These are phyloP conservation scores for Pseudolycoriella hygida DNA, from an alignment of 2,888 invertebrate species.

Conservation along the genomic window DNA sequence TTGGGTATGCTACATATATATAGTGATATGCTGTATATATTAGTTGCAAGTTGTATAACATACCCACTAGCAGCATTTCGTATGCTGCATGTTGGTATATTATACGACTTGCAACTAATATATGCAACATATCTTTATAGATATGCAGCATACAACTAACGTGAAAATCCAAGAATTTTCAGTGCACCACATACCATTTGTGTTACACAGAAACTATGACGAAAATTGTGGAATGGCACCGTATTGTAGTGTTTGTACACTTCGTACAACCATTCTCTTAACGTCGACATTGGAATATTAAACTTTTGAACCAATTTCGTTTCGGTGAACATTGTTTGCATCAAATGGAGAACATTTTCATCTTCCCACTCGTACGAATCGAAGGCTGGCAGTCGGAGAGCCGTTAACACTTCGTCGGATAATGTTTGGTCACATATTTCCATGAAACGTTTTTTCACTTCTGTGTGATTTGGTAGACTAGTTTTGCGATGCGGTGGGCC, in stretches of 20 bases:
- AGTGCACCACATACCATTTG: slow-evolving; percentile 76
- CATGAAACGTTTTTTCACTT: slow-evolving; percentile 28
- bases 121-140: no score
- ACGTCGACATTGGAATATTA: slow-evolving; percentile 48
- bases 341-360: slow-evolving; percentile 55
- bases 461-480: slow-evolving; percentile 31
- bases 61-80: no score
- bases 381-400: slow-evolving; percentile 36
- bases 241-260: slow-evolving; percentile 69
- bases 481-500: slow-evolving; percentile 29
- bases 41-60: no score
- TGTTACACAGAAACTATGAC: slow-evolving; percentile 73
- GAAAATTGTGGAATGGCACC: slow-evolving; percentile 75
- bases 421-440: slow-evolving; percentile 30
- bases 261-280: slow-evolving; percentile 55
- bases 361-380: slow-evolving; percentile 72
- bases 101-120: no score
- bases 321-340: slow-evolving; percentile 69
- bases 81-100: no score
- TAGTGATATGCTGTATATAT: no score
- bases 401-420: slow-evolving; percentile 29
- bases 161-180: no score
- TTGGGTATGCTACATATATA: no score
- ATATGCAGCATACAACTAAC: no score
- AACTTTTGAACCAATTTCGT: slow-evolving; percentile 56